Base-by-base conservation (phyloP, 2,113 vertebrate genomes). In the Pheucticus melanocephalus region DNA sequence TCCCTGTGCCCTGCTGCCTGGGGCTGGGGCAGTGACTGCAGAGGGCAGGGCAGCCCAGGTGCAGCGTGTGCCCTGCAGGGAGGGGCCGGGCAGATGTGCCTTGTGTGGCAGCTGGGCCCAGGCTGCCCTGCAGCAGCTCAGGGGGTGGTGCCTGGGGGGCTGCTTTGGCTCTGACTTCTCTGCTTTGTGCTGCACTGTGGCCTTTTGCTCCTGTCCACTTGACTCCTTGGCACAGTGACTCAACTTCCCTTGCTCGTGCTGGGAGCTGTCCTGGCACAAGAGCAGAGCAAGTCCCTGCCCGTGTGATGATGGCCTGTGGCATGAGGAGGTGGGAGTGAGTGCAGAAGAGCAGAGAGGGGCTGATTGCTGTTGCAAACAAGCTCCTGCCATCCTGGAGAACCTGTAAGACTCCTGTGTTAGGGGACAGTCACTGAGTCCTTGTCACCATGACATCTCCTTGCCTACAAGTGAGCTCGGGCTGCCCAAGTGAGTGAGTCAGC, bases 391-490 rank as follows among this genome's bases (percentile, higher is more conserved):
- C 73, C 53, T 71, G 84, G 54, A 73, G 63, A 60, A 61, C 39
- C 53, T 64, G 47, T 48, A 51, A 30, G 56, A 3, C 45, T 73
- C 31, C 40, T 11, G 35, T 30, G 70, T 35, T 39, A 23, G 53
- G 63, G 40, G 39, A 37, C 76, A 56, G 78, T 53, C 19, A 14
- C 9, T 9, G 65, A 91, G 82, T 30, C n/a, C 2, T 2, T 90
- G 71, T 95, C 92, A 88, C 90, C 64, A 75, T 83, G 94, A 65
- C 76, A 77, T 70, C 86, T 87, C 82, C 85, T 90, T 92, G 90
- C 82, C 92, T 92, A 15, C 40, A 0, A 4, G 50, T 50, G 11
- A 3, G 40, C 72, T 42, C 20, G 4, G 2, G 4, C 79, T 76
- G 63, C 63, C 71, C 82, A 61, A 60, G 61, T 21, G 47, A 42